A percentile compares a stretch with the other conserved stretches of the same genome.
These are phyloP conservation scores for Petrocephalus microphthalmus DNA, from an alignment of 2,113 vertebrate species.

Conservation along the genomic window DNA sequence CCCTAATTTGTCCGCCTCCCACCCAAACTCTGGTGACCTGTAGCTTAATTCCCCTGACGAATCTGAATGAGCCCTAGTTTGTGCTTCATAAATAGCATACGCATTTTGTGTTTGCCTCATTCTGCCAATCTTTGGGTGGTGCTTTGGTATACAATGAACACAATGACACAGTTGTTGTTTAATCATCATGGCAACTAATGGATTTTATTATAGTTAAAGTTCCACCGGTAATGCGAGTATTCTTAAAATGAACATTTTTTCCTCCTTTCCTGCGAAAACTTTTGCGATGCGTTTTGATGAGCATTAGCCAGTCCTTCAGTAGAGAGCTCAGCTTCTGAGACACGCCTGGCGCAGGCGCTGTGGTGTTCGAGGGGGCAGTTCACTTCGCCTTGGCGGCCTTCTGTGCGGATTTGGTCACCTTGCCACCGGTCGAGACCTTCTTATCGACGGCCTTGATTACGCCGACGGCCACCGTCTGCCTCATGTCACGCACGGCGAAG, in stretches of 20 bases:
- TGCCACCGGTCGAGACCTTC: constrained; percentile 49
- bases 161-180: constrained; percentile 19
- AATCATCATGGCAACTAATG: constrained; percentile 35
- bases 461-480: constrained; percentile 68
- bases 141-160: constrained; percentile 3
- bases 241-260: constrained; percentile 25
- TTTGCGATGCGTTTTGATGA: constrained; percentile 67
- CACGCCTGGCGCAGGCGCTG: constrained; percentile 32
- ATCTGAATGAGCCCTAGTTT: not conserved
- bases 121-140: not conserved
- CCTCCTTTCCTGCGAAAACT: constrained; percentile 71
- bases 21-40: not conserved
- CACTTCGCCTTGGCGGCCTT: constrained; percentile 68
- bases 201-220: constrained; percentile 38
- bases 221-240: constrained; percentile 31
- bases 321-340: constrained; percentile 55
- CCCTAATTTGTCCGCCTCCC: not conserved
- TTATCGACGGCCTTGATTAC: constrained; percentile 70
- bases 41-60: not conserved
- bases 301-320: constrained; percentile 70
- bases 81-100: not conserved
- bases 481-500: constrained; percentile 67
- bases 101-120: not conserved
- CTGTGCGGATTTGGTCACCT: constrained; percentile 67
- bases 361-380: constrained; percentile 43